These are phyloP conservation scores for Rhagonycha fulva DNA, from an alignment of 2,888 invertebrate genomes.

Conservation along the genomic window DNA sequence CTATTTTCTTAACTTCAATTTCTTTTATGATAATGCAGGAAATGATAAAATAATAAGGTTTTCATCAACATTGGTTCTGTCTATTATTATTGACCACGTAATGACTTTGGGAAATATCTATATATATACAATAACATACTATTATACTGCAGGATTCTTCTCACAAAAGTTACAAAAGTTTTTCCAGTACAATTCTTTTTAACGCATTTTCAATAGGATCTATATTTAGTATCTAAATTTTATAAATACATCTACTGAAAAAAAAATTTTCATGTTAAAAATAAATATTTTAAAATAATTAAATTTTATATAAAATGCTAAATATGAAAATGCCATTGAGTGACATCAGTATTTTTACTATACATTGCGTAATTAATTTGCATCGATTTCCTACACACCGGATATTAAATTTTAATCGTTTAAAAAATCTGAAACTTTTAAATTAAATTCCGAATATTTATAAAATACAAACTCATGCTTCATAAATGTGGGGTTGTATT, in stretches of 20 bases:
- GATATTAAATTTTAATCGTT: not conserved
- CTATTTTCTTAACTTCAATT: not conserved
- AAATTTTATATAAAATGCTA: not conserved
- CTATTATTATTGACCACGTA: not conserved
- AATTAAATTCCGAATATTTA: not conserved
- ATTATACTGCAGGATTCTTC: not conserved
- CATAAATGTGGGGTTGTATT: not conserved
- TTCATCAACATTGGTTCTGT: not conserved
- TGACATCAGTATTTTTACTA: not conserved
- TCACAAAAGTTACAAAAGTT: not conserved
- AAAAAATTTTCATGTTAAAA: too few species aligned
- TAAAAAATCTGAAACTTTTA: not conserved
- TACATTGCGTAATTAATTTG: not conserved
- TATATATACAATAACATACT: not conserved
- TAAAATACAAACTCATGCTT: not conserved
- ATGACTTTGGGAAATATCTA: not conserved
- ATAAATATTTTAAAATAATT: not conserved
- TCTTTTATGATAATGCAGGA: not conserved
- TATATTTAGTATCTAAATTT: not conserved
- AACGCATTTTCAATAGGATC: not conserved
- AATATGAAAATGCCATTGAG: not conserved
- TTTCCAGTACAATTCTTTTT: not conserved
- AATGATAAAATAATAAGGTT: not conserved
- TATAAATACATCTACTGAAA: too few species aligned
- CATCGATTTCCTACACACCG: not conserved